Evolutionary conservation across 1,140 invertebrate species (phyloP), one percentile per base, ranked within the genome.

Genomic region (Drosophila suzukii): DNA sequence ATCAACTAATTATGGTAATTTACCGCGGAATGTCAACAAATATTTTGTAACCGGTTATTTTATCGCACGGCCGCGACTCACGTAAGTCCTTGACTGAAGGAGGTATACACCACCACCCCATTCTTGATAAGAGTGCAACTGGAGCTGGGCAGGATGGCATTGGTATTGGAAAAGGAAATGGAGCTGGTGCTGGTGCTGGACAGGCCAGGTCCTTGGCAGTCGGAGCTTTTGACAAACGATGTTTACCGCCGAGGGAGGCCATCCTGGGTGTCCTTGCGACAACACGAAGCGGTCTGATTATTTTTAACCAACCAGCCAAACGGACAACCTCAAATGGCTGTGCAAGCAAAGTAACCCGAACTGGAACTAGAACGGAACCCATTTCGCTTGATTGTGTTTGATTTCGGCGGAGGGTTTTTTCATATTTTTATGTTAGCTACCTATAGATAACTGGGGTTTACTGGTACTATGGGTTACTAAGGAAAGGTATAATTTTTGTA

Each of bases 1-100:
- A 84, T 80, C 84, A 88, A 88, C 83, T 88, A 88, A 88, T 88
- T 88, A 88, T 89, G 83, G 83, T 88, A 88, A 88, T 88, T 88
- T 89, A 75, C 76, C 39, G 76, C 72, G 83, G 84, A 88, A 88
- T 89, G 83, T 88, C 83, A 88, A 88, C 84, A 88, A 88, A 88
- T 88, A 88, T 88, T 89, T 88, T 89, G 80, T 88, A 84, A 51
- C 67, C 63, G 66, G 67, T 75, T 88, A 88, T 79, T 68, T 72
- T 60, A 70, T 76, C 72, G 74, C 74, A 75, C 53, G 74, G 61
- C 72, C 75, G 73, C 73, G 74, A 70, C 47, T 47, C 75, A 77
- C 63, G 73, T 47, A 61, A 68, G 62, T 55, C 57, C 60, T 39
- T 49, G 17, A 32, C 27, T 15, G 49, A 60, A 43, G 70, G 41